phyloP scores from a whole-genome alignment of 2,113 vertebrate species.

The Tyrannus savana region DNA sequence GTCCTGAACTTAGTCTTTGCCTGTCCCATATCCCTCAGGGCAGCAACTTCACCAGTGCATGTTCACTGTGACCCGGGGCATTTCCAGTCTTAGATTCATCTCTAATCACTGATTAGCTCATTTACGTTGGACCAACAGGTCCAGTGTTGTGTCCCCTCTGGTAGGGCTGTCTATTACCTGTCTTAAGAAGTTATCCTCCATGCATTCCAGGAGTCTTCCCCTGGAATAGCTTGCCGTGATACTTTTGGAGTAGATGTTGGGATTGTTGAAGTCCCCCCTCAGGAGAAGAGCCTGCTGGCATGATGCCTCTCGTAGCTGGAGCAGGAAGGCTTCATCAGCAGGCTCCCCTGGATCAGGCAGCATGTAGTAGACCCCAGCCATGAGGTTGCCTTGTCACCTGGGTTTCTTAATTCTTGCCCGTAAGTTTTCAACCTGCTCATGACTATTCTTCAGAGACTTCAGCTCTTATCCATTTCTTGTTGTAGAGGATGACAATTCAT shows the following conservation, averaged over 20 bases:
- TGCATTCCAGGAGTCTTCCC: not conserved
- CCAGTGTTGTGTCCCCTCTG: not conserved
- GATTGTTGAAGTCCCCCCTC: not conserved
- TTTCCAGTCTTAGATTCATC: not conserved
- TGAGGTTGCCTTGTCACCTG: not conserved
- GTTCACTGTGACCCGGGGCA: not conserved
- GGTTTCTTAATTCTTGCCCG: not conserved
- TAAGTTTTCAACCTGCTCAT: not conserved
- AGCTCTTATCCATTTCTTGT: not conserved
- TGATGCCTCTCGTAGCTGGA: not conserved
- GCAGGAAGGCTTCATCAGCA: fast-evolving
- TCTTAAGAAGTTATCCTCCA: not conserved
- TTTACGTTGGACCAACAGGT: not conserved
- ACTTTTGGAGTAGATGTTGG: not conserved
- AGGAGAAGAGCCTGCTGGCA: too few species aligned
- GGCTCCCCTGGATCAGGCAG: not conserved
- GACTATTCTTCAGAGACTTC: not conserved
- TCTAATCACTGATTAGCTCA: not conserved
- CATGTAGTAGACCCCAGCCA: not conserved
- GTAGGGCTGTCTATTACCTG: not conserved
- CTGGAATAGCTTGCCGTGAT: not conserved
- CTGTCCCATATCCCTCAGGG: not conserved
- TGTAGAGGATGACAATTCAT: not conserved
- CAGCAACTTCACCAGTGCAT: not conserved
- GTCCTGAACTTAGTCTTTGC: not conserved